These are phyloP conservation scores for Anagyrus pseudococci DNA, from an alignment of 2,888 invertebrate genomes.

Conservation along the genomic window DNA sequence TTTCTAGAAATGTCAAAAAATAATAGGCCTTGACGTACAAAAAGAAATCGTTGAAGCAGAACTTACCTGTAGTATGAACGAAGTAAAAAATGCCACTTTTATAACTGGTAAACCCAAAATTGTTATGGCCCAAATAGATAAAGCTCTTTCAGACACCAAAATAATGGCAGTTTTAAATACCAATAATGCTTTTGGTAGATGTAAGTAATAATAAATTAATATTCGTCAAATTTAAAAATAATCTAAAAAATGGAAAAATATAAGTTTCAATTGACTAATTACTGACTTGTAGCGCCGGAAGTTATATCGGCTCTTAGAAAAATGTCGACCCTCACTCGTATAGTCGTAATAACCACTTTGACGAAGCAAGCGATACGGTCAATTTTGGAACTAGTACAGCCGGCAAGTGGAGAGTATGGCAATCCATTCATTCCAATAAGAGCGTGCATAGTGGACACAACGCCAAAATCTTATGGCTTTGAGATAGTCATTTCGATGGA, in stretches of 20 bases:
- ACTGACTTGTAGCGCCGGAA: constrained; percentile 49
- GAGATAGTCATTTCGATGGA: constrained; percentile 58
- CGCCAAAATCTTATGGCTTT: constrained; percentile 53
- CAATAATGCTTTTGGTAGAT: constrained; percentile 54
- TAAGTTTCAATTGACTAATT: not conserved
- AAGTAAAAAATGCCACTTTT: constrained; percentile 56
- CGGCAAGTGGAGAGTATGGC: constrained; percentile 48
- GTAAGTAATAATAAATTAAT: constrained; percentile 42
- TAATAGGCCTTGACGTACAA: constrained; percentile 57
- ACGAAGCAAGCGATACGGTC: constrained; percentile 60
- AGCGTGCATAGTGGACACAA: constrained; percentile 56
- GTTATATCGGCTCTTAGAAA: constrained; percentile 55
- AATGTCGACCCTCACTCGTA: constrained; percentile 50
- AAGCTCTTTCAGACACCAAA: constrained; percentile 47
- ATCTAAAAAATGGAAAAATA: not conserved
- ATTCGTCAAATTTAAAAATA: not conserved
- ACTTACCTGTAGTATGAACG: constrained; percentile 56
- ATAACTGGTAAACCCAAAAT: constrained; percentile 54
- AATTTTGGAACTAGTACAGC: constrained; percentile 56
- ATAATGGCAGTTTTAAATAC: constrained; percentile 56
- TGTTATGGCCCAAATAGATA: constrained; percentile 49
- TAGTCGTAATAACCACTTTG: constrained; percentile 57
- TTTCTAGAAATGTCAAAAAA: constrained; percentile 55
- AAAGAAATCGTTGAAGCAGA: constrained; percentile 60
- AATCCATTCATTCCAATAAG: constrained; percentile 56